Percentiles rank a stretch among this genome's conserved stretches.
phyloP scores from a whole-genome alignment of 35 echinoderm and acorn worm genomes.

The Antedon bifida region DNA sequence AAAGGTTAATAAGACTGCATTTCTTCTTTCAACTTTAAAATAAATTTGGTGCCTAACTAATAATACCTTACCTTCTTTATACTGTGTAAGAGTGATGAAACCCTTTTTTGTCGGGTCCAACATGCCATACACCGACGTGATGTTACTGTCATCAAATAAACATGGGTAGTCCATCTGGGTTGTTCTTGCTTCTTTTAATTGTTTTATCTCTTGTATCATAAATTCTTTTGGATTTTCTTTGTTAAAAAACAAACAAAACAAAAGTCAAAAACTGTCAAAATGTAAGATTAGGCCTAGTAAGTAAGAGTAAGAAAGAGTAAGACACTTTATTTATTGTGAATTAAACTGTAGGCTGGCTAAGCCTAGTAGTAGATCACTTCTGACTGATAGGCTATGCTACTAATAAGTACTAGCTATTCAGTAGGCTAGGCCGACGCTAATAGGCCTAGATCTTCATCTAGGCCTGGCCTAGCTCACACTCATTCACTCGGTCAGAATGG shows the following conservation, averaged over 20 bases:
- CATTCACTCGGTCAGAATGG: no score
- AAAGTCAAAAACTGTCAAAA: no score
- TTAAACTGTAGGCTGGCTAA: no score
- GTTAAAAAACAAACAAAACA: constrained; percentile 11
- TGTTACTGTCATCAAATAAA: constrained; percentile 93
- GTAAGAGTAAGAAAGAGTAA: no score
- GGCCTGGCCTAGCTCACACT: no score
- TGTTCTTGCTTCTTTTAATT: constrained; percentile 73
- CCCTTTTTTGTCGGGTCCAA: constrained; percentile 93
- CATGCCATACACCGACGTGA: constrained; percentile 88
- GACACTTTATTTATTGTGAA: no score
- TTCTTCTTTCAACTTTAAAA: not conserved
- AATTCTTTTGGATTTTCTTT: constrained; percentile 93
- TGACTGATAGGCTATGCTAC: no score
- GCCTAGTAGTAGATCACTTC: no score
- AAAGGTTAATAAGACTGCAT: not conserved
- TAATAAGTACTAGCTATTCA: no score
- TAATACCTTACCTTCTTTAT: constrained; percentile 57
- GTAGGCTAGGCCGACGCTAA: no score
- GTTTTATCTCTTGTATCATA: constrained; percentile 74
- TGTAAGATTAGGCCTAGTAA: no score
- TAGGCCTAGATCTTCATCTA: no score
- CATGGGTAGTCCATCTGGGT: constrained; percentile 70
- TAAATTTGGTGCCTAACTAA: not conserved
- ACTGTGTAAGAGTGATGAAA: constrained; percentile 69